phyloP scores from a whole-genome alignment of 2,888 invertebrate genomes.

The Calliphora vomitoria region DNA sequence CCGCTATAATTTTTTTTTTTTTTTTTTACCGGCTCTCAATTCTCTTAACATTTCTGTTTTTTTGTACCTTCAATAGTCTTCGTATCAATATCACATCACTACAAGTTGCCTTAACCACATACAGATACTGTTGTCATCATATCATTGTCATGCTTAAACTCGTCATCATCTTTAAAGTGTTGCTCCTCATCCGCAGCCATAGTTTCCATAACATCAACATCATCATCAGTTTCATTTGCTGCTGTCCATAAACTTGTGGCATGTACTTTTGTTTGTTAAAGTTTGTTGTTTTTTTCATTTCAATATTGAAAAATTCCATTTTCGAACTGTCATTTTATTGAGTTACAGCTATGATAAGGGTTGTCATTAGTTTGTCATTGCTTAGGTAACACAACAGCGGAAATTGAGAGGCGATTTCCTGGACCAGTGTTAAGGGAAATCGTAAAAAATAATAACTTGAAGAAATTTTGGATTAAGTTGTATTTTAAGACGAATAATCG shows the following conservation, averaged over 20 bases:
- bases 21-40: conserved; percentile 1
- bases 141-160: conserved; percentile 37
- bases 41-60: background rate
- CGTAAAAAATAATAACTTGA: too few species aligned
- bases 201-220: background rate
- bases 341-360: conserved; percentile 30
- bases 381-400: conserved; percentile 8
- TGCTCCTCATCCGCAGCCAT: background rate
- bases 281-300: background rate
- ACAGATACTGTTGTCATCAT: background rate
- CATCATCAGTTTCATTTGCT: background rate
- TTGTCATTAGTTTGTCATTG: conserved; percentile 31
- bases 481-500: too few species aligned
- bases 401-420: conserved; percentile 30
- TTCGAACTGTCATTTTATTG: conserved; percentile 36
- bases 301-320: conserved; percentile 28
- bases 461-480: too few species aligned
- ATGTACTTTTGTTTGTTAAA: conserved; percentile 9
- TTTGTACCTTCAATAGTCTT: background rate
- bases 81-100: background rate
- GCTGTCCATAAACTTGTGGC: conserved; percentile 10
- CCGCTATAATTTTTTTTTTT: background rate
- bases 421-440: background rate
- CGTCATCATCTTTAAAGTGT: conserved; percentile 1
- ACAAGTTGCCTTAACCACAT: conserved; percentile 9